Percentiles rank a stretch among this genome's conserved stretches.
phyloP scores from a whole-genome alignment of 2,888 invertebrate species.

The Drosophila macrothrix region DNA sequence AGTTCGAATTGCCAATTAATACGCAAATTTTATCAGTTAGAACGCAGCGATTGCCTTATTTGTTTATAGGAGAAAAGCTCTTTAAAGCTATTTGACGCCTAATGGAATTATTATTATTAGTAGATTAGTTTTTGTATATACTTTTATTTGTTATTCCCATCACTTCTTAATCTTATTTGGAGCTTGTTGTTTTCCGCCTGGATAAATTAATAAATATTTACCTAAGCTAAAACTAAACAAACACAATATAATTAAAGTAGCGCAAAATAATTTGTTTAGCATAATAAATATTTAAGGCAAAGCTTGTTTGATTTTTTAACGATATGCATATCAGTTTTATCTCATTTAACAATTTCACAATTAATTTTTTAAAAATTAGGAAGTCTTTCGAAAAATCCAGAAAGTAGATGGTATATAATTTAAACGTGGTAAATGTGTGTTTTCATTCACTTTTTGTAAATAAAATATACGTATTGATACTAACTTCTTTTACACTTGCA shows the following conservation, averaged over 20 bases:
- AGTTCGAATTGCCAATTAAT: conserved; percentile 60
- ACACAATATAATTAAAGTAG: background rate
- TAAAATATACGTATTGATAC: conserved; percentile 14
- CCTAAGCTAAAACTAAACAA: background rate
- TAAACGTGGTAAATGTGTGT: background rate
- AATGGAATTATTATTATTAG: conserved; percentile 1
- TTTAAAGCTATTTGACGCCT: background rate
- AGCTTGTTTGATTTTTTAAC: background rate
- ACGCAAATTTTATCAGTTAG: conserved; percentile 33
- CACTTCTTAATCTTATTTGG: conserved; percentile 15
- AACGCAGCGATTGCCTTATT: conserved; percentile 25
- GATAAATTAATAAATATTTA: conserved; percentile 5
- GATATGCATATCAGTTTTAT: background rate
- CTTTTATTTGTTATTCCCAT: conserved; percentile 14
- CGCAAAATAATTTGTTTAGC: background rate
- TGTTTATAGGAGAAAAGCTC: conserved; percentile 17
- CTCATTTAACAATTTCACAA: background rate
- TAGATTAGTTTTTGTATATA: background rate
- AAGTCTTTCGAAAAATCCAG: background rate
- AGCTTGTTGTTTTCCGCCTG: conserved; percentile 4
- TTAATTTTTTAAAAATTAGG: background rate
- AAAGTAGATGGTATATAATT: background rate
- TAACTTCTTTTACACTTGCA: conserved; percentile 47
- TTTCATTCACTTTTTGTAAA: background rate
- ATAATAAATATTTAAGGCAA: background rate